Conservation (phyloP, 1,140 invertebrate species). For the Temnothorax nylanderi region DNA sequence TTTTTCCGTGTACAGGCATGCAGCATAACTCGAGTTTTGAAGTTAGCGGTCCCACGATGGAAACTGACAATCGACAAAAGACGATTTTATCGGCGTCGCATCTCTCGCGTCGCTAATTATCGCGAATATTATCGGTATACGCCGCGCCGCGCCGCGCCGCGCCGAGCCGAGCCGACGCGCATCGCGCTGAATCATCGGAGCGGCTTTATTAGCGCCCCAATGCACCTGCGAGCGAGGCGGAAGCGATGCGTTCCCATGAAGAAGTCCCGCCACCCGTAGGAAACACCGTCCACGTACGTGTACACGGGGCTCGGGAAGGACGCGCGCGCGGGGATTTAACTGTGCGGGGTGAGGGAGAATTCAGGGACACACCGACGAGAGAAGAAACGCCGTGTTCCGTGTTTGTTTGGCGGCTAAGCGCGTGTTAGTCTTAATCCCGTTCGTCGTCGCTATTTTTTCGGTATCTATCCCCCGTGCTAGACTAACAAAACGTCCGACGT, state of each 20-base stretch:
- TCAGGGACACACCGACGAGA: slow-evolving; percentile 3
- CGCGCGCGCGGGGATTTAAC: background rate
- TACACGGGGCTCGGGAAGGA: background rate
- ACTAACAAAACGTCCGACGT: background rate
- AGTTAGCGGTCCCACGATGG: slow-evolving; percentile 42
- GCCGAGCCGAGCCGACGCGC: slow-evolving; percentile 16
- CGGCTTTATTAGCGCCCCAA: slow-evolving; percentile 45
- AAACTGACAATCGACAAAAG: slow-evolving; percentile 59
- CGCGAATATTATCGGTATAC: slow-evolving; percentile 58
- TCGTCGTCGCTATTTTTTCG: slow-evolving; percentile 11
- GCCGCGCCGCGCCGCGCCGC: background rate
- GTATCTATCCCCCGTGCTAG: background rate
- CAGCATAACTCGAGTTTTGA: slow-evolving; percentile 40
- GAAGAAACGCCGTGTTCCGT: background rate
- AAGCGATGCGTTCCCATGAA: slow-evolving; percentile 49
- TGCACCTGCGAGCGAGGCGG: slow-evolving; percentile 52
- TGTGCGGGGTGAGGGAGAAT: background rate
- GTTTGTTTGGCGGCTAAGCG: background rate
- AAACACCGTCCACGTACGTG: background rate
- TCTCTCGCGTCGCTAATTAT: slow-evolving; percentile 61
- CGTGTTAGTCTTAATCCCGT: slow-evolving; percentile 11
- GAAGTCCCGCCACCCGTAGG: slow-evolving; percentile 43
- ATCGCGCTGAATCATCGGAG: slow-evolving; percentile 51
- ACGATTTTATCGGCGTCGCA: slow-evolving; percentile 52
- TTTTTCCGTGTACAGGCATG: background rate